Conservation (phyloP, 2,113 vertebrate genomes). For the Origma solitaria region DNA sequence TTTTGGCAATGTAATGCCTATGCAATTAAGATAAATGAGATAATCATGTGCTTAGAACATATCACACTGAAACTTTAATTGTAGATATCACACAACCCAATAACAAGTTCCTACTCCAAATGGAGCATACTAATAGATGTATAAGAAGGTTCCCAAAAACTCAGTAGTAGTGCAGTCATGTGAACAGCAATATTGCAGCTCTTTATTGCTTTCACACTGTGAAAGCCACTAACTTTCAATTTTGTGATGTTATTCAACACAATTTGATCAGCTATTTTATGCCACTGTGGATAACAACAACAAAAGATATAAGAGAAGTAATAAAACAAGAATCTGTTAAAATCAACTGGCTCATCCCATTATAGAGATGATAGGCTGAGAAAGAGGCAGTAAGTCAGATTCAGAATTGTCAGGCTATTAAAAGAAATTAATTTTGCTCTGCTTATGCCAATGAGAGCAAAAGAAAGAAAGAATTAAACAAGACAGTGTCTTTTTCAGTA, state of each 20-base stretch:
- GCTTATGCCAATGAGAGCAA: neutral
- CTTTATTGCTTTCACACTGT: constrained; percentile 47
- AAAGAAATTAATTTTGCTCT: neutral
- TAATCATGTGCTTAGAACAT: neutral
- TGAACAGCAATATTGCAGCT: constrained; percentile 26
- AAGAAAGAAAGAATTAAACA: neutral
- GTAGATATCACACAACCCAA: neutral
- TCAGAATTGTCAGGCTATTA: neutral
- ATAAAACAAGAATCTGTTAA: constrained; percentile 44
- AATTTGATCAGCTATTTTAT: constrained; percentile 17
- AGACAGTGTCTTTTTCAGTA: neutral
- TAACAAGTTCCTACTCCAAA: constrained; percentile 10
- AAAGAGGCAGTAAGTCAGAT: neutral
- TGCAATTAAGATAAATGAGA: constrained; percentile 48
- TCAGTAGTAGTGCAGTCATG: neutral
- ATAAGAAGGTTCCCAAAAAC: constrained; percentile 26
- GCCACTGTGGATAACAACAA: neutral
- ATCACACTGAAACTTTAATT: constrained; percentile 43
- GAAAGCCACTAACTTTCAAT: constrained; percentile 54
- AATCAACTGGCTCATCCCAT: neutral
- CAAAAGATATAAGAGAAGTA: neutral
- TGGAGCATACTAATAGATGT: neutral
- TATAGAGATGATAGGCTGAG: neutral
- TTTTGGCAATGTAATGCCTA: constrained; percentile 18
- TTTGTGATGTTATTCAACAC: constrained; percentile 41